phyloP scores from a whole-genome alignment of 2,888 invertebrate genomes.

The Drosophila ezoana region DNA sequence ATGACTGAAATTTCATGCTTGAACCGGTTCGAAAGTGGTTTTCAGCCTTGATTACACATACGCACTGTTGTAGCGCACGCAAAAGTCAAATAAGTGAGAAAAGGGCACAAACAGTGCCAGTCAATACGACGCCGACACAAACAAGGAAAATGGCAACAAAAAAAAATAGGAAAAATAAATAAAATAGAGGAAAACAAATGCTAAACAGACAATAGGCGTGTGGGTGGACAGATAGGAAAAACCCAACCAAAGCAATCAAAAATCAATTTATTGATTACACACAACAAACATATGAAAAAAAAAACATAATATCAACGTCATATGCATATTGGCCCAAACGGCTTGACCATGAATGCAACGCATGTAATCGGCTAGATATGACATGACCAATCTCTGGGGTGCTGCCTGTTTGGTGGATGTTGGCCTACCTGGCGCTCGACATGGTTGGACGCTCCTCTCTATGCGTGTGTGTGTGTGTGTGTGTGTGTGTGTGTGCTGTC shows the following conservation, averaged over 20 bases:
- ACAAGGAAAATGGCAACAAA: constrained; percentile 20
- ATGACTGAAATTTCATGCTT: too few relatives aligned
- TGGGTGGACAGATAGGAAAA: constrained; percentile 15
- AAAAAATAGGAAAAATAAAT: constrained; percentile 22
- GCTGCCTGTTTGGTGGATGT: constrained; percentile 4
- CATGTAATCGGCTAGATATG: neutral
- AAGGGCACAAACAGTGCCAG: constrained; percentile 53
- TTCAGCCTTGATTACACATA: constrained; percentile 25
- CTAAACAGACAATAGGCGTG: constrained; percentile 21
- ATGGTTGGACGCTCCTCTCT: constrained; percentile 33
- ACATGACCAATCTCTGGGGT: constrained; percentile 18
- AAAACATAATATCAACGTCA: constrained; percentile 48
- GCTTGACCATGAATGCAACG: constrained; percentile 40
- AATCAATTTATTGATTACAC: constrained; percentile 81
- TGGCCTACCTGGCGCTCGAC: constrained; percentile 77
- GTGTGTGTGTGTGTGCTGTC: constrained; percentile 3
- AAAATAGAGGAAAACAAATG: constrained; percentile 39
- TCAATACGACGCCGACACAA: constrained; percentile 66
- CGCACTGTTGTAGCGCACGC: constrained; percentile 33
- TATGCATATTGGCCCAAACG: constrained; percentile 30
- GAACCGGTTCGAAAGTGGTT: too few relatives aligned
- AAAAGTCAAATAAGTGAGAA: constrained; percentile 25
- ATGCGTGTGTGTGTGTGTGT: neutral
- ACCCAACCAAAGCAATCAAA: constrained; percentile 70
- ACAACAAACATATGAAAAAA: constrained; percentile 56